These are phyloP conservation scores for Alaudala cheleensis DNA, from an alignment of 2,113 vertebrate species.

Conservation along the genomic window DNA sequence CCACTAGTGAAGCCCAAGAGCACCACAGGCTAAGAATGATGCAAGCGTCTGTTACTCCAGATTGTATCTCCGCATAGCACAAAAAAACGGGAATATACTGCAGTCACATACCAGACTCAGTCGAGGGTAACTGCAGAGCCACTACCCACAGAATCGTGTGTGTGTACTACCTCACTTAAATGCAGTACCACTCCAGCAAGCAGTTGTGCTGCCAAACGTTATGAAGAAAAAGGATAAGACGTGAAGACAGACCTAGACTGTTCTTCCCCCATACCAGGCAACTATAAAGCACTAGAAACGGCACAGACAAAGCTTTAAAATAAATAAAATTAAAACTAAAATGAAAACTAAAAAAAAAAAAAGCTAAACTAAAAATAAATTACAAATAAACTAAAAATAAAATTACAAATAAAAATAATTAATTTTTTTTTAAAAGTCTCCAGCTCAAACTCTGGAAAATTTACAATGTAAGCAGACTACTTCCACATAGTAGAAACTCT, in stretches of 20 bases:
- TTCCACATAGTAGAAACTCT: background rate
- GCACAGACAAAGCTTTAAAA: background rate
- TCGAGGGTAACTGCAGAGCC: background rate
- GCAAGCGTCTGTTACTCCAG: background rate
- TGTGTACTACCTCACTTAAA: background rate
- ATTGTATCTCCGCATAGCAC: fast-evolving
- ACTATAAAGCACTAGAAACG: background rate
- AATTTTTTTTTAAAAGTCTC: background rate
- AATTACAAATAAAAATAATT: background rate
- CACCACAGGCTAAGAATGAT: background rate
- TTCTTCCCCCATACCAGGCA: background rate
- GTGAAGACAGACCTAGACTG: background rate
- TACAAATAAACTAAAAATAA: background rate
- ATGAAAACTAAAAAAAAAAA: background rate
- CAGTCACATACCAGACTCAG: background rate
- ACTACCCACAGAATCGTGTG: background rate
- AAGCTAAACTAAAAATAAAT: background rate
- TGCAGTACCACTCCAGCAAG: background rate
- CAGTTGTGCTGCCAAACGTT: background rate
- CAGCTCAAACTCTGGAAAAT: background rate
- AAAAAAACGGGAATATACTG: background rate
- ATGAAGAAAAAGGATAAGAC: background rate
- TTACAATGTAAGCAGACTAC: background rate
- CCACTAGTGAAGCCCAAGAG: fast-evolving
- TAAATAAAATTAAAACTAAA: background rate